Evolutionary conservation across 1,140 invertebrate genomes (phyloP), one percentile per base, ranked within the genome.

Genomic region (Liolophura sinensis): DNA sequence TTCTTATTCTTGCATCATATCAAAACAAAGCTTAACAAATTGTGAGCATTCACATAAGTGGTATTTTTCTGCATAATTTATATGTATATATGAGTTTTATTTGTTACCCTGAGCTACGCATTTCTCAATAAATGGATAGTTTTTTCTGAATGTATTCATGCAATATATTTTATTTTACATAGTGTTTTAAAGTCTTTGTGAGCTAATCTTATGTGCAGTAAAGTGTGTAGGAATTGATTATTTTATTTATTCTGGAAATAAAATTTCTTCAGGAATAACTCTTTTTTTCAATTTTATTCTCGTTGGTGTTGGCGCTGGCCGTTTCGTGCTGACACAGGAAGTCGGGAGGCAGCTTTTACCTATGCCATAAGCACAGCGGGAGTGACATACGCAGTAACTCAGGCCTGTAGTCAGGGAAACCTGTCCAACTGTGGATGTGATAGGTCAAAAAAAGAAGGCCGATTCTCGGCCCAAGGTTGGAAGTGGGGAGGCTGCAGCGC

Each of bases 371-470:
- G 91, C 11, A 89, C 93, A 1, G 93, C 93, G 0, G 93, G 92
- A 3, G 92, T 95, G 22, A 91, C 91, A 0, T 92, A 93, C 72
- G 88, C 90, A 55, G 90, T 97, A 55, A 92, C 93, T 4, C 88
- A 92, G 70, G 92, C 92, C 0, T 96, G 94, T 86, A 93, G 93
- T 72, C 89, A 92, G 82, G 93, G 93, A 16, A 88, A 90, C 62
- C 84, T 96, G n/a, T 86, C 92, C 65, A 92, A 91, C 60, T 96
- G 94, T 82, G 91, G 92, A 68, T 96, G 94, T 84, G 87, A 88
- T 67, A 73, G 72, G 64, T 73, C 70, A 49, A 77, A 78, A 56
- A 67, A 63, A 51, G 73, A 75, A 46, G 73, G 75, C 12, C 65
- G 70, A 49, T 64, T 75, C 27, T 55, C 73, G 15, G 68, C 71